Evolutionary conservation across 2,113 vertebrate genomes (phyloP), one percentile per base, ranked within the genome.

Genomic region (Nematolebias whitei): DNA sequence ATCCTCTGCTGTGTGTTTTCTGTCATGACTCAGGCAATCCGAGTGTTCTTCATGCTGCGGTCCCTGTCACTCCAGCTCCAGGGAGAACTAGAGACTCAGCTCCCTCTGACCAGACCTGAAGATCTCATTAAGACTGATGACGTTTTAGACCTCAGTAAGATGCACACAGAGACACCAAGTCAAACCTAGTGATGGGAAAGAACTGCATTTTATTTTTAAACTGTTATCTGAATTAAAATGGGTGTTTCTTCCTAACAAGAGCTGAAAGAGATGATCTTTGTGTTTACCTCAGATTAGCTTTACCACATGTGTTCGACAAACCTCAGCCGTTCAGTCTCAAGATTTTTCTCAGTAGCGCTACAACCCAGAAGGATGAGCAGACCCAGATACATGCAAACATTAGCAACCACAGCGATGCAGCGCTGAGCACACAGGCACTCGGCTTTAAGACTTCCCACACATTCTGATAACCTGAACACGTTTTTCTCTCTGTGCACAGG

Each of bases 81-180:
- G 73, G 90, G 87, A 8, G 95, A 98, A 76, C 96, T 91, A 0
- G 98, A 99, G 87, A 99, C 94, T 12, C 98, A 96, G 88, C 81
- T 99, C 74, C 98, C 97, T 0, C 92, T 99, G 69, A 99, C 96
- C 0, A 92, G 98, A 62, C 93, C 96, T 0, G 96, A 96, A 74
- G 96, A 98, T 84, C 93, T 99, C 9, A 99, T 99, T 82, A 98
- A 97, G 75, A 96, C 94, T 0, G 97, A 99, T 35, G 98, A 99
- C 1, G 97, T 99, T 60, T 93, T 99, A 8, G 97, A 99, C 83
- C 93, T 99, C 84, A 99, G 98, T 99, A 91, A 96, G 97, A 93
- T 5, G 13, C 61, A 77, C 41, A 58, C 16, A 70, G 5, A 67
- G 5, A 61, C 14, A 51, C n/a, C 47, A 47, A 41, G 1, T 16